These are phyloP conservation scores for Catharus ustulatus DNA, from an alignment of 2,797 vertebrate genomes.

Conservation along the genomic window DNA sequence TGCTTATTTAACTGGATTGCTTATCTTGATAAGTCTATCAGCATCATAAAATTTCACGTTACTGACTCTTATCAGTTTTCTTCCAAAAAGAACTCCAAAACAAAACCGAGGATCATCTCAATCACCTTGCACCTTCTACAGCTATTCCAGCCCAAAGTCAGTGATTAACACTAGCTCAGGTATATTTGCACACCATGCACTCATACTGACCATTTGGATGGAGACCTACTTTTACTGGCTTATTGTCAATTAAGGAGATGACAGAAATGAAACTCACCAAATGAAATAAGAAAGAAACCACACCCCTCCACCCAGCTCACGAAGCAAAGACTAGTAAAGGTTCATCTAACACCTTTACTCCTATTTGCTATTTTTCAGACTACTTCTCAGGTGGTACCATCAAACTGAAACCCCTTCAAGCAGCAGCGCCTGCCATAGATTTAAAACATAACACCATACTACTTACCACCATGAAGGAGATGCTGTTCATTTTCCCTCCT, in stretches of 20 bases:
- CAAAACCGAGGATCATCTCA: background rate
- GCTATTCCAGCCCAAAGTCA: background rate
- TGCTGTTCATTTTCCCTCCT: background rate
- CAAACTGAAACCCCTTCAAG: background rate
- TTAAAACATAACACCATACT: background rate
- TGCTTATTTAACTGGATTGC: background rate
- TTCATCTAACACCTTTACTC: background rate
- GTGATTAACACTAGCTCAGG: background rate
- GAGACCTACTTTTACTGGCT: background rate
- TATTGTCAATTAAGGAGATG: background rate
- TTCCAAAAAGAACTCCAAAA: fast-evolving
- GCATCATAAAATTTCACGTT: background rate
- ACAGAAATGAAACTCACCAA: background rate
- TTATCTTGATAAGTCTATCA: background rate
- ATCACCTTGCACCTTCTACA: background rate
- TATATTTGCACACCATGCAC: background rate
- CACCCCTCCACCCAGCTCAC: background rate
- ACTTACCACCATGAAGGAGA: background rate
- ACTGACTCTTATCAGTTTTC: background rate
- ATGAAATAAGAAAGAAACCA: background rate
- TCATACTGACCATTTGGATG: background rate
- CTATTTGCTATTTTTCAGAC: background rate
- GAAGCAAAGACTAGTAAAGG: background rate
- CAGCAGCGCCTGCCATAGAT: background rate
- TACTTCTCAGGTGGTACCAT: background rate